These are phyloP conservation scores for Stegodyphus mimosarum DNA, from an alignment of 1,140 invertebrate species.

Conservation along the genomic window DNA sequence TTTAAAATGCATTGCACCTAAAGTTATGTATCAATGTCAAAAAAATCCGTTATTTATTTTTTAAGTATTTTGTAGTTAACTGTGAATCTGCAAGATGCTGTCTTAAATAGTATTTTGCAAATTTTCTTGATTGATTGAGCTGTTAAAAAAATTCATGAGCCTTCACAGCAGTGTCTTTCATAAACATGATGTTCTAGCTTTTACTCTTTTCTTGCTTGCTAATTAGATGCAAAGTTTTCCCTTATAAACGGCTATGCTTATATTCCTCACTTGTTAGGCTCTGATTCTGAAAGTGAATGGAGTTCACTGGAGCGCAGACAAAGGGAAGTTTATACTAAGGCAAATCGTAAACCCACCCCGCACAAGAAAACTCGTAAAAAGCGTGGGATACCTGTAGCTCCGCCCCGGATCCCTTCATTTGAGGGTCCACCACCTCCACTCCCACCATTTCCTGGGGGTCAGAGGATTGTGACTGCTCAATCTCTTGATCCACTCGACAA, in stretches of 20 bases:
- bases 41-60: too few relatives aligned
- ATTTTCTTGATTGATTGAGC: too few relatives aligned
- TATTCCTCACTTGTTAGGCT: conserved; percentile 60
- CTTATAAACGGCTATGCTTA: conserved; percentile 30
- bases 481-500: conserved; percentile 66
- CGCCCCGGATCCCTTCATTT: conserved; percentile 80
- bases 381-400: conserved; percentile 84
- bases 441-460: conserved; percentile 60
- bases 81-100: too few relatives aligned
- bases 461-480: conserved; percentile 62
- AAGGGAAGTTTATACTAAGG: conserved; percentile 75
- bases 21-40: too few relatives aligned
- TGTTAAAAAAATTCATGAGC: too few relatives aligned
- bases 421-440: conserved; percentile 62
- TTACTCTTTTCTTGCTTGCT: conserved; percentile 43
- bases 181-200: not conserved
- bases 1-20: too few relatives aligned
- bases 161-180: not conserved
- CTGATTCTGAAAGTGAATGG: conserved; percentile 87
- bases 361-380: conserved; percentile 84
- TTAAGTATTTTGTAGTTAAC: too few relatives aligned
- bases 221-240: conserved; percentile 17
- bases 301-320: conserved; percentile 80
- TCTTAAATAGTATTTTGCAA: too few relatives aligned
- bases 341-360: conserved; percentile 78